These are phyloP conservation scores for Pelvicachromis taeniatus DNA, from an alignment of 2,113 vertebrate species.

Conservation along the genomic window DNA sequence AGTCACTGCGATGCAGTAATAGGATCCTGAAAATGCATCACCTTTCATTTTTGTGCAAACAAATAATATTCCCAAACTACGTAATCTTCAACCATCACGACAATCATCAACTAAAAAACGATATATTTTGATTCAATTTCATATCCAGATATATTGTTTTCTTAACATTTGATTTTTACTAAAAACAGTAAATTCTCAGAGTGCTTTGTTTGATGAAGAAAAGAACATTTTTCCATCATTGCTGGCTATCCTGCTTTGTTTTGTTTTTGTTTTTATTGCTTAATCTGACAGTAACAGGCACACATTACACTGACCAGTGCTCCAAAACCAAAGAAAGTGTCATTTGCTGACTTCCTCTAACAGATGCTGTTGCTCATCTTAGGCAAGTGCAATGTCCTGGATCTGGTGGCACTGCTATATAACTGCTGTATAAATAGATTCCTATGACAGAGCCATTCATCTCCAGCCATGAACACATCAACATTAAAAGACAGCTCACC, in stretches of 20 bases:
- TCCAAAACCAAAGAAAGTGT: slow-evolving; percentile 41
- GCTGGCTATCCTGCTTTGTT: background rate
- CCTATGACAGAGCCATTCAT: slow-evolving; percentile 85
- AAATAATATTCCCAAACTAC: background rate
- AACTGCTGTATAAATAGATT: slow-evolving; percentile 86
- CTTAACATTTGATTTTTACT: background rate
- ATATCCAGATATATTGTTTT: background rate
- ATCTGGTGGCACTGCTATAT: slow-evolving; percentile 77
- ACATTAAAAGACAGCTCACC: slow-evolving; percentile 82
- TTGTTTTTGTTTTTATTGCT: background rate
- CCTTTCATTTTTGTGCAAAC: background rate
- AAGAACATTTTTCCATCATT: background rate
- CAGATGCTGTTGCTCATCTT: slow-evolving; percentile 70
- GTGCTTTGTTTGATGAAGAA: background rate
- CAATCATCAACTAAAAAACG: background rate
- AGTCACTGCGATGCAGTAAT: background rate
- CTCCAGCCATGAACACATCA: slow-evolving; percentile 83
- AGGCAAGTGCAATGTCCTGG: slow-evolving; percentile 76
- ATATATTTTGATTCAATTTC: background rate
- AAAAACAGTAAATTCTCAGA: background rate
- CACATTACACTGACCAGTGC: slow-evolving; percentile 24
- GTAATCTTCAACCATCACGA: background rate
- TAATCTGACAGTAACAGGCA: background rate
- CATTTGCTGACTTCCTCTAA: slow-evolving; percentile 67
- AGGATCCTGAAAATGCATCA: background rate